Evolutionary conservation across 2,888 invertebrate species (phyloP), one percentile per base, ranked within the genome.

Genomic region (Chrysolina oricalcia): DNA sequence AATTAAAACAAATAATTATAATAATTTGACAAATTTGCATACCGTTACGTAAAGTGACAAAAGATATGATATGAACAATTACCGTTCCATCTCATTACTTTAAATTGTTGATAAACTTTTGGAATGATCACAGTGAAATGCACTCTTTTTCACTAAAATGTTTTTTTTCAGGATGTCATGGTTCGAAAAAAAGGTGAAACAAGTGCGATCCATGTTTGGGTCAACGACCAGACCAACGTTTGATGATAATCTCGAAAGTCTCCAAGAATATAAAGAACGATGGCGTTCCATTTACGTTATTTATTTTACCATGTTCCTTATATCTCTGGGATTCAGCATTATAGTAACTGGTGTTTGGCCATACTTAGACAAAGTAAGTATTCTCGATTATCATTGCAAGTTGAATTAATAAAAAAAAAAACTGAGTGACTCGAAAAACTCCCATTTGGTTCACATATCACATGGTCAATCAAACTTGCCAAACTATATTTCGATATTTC

Each of bases 291-390:
- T 96, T 78, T 93, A 94, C 85, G 91, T 95, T 59, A 94, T 96
- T 85, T 96, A 96, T 89, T 96, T 96, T 88, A 96, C 96, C 72
- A 96, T 96, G 94, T 96, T 97, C 89, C 91, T 96, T 80, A 96
- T 96, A 93, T 95, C 96, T 0, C 90, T 97, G 67, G 96, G 96
- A 35, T 96, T 96, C 89, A 96, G 96, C 87, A 95, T 96, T 81
- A 93, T 95, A 81, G 90, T 97, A 62, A 96, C 96, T 0, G 96
- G 96, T 72, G 94, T 96, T 64, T 97, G 95, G 95, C 96, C 96
- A 1, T 97, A 95, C 87, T 91, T 97, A 74, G 93, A 94, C 86
- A 95, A 95, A 92, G 96, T 96, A 90, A 87, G 82, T 82, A 70
- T 15, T 27, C 11, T 23, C 1, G 9, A 1, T 9, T 6, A 5